Conservation (phyloP, 1,140 invertebrate species). For the Drosophila simulans region DNA sequence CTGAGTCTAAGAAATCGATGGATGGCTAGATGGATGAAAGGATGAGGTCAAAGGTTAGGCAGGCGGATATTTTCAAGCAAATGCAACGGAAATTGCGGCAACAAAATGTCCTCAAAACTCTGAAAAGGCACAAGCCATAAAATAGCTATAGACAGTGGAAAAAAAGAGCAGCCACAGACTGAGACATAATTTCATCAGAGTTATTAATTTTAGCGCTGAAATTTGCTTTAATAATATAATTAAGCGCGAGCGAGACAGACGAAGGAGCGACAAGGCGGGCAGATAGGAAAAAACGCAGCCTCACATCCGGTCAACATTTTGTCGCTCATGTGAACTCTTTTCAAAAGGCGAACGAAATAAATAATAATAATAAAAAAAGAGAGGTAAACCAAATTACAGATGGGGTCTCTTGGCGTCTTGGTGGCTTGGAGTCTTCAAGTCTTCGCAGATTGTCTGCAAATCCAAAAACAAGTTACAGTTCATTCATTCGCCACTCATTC, state of each 20-base stretch:
- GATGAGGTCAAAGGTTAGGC: constrained; percentile 14
- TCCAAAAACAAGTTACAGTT: constrained; percentile 82
- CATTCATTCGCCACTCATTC: constrained; percentile 73
- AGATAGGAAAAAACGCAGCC: constrained; percentile 68
- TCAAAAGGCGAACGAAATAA: constrained; percentile 51
- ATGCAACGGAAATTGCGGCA: constrained; percentile 68
- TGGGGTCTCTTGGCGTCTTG: constrained; percentile 10
- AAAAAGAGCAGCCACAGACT: constrained; percentile 10
- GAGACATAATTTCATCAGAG: constrained; percentile 56
- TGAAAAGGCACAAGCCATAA: background rate
- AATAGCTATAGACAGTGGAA: background rate
- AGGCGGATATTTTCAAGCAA: constrained; percentile 35
- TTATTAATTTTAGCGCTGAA: constrained; percentile 69
- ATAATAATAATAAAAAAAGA: constrained; percentile 39
- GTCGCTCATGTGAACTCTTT: constrained; percentile 81
- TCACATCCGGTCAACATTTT: constrained; percentile 82
- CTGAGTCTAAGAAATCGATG: constrained; percentile 17
- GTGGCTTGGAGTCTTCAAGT: constrained; percentile 12
- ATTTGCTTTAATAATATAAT: constrained; percentile 82
- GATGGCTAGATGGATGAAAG: constrained; percentile 4
- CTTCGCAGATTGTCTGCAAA: constrained; percentile 71
- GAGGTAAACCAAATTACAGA: constrained; percentile 76
- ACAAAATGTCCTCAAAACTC: constrained; percentile 36
- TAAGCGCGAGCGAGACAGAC: constrained; percentile 31
- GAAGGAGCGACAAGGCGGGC: constrained; percentile 16